Evolutionary conservation across 92 coral and sea anemone genomes (phyloP).

Genomic region (Siderastrea radians): DNA sequence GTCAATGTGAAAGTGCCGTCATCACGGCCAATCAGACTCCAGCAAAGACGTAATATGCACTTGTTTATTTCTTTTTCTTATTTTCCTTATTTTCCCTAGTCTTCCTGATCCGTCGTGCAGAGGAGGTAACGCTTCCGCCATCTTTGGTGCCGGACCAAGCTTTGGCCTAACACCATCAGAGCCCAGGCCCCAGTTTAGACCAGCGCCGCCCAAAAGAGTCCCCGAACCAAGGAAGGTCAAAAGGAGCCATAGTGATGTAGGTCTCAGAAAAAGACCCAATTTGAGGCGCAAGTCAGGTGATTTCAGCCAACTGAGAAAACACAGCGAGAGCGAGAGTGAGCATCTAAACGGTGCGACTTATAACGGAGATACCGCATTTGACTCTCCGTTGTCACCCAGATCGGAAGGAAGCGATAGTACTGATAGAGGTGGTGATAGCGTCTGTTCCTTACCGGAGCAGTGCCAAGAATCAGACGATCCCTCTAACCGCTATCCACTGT

Average conservation of each 20-base stretch:
- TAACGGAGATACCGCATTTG: conserved; percentile 32
- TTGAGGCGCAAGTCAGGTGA: conserved; percentile 82
- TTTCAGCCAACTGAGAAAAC: conserved; percentile 55
- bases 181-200: conserved; percentile 69
- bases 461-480: conserved; percentile 27
- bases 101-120: conserved; percentile 82
- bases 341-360: conserved; percentile 58
- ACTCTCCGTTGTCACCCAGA: conserved; percentile 44
- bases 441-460: conserved; percentile 4
- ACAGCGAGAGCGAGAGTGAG: conserved; percentile 59
- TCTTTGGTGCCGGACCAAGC: conserved; percentile 90
- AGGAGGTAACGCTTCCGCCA: conserved; percentile 90
- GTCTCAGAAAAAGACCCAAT: conserved; percentile 61
- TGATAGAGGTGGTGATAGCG: not conserved
- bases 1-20: no score
- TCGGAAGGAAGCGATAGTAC: conserved; percentile 37
- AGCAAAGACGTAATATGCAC: not conserved
- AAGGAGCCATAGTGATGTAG: conserved; percentile 92
- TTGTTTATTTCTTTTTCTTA: not conserved
- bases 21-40: no score
- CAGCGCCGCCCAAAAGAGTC: conserved; percentile 66
- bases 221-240: conserved; percentile 66
- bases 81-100: conserved; percentile 49
- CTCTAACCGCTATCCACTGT: conserved; percentile 79
- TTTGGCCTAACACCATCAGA: conserved; percentile 83